Percentiles rank a stretch among this genome's conserved stretches.
Conservation (phyloP, 2,113 vertebrate genomes). For the Pachycephala philippinensis region DNA sequence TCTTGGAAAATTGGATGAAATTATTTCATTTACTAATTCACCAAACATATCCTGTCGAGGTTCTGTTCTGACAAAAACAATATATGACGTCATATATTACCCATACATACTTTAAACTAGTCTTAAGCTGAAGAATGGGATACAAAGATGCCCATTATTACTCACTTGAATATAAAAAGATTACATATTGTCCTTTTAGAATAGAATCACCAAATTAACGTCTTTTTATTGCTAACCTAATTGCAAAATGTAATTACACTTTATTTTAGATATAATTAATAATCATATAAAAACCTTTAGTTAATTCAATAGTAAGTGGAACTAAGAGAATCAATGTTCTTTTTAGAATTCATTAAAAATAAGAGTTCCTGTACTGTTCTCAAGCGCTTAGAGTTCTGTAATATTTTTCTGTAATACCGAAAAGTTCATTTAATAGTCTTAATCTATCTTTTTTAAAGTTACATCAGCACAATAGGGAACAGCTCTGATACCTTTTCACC, state of each 20-base stretch:
- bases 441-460: background rate
- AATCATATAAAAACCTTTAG: background rate
- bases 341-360: background rate
- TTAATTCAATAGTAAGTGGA: background rate
- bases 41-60: background rate
- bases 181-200: background rate
- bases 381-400: background rate
- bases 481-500: background rate
- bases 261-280: slow-evolving; percentile 17
- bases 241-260: slow-evolving; percentile 11
- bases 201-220: background rate
- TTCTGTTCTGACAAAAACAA: background rate
- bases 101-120: background rate
- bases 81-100: background rate
- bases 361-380: background rate
- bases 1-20: background rate
- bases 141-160: background rate
- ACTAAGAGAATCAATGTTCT: background rate
- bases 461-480: background rate
- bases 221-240: background rate
- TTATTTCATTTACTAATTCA: background rate
- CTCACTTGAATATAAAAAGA: background rate
- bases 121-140: background rate
- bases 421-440: background rate
- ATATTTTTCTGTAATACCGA: background rate